A percentile compares a stretch with the other conserved stretches of the same genome.
phyloP scores from a whole-genome alignment of 2,797 vertebrate genomes.

The Sciurus vulgaris region DNA sequence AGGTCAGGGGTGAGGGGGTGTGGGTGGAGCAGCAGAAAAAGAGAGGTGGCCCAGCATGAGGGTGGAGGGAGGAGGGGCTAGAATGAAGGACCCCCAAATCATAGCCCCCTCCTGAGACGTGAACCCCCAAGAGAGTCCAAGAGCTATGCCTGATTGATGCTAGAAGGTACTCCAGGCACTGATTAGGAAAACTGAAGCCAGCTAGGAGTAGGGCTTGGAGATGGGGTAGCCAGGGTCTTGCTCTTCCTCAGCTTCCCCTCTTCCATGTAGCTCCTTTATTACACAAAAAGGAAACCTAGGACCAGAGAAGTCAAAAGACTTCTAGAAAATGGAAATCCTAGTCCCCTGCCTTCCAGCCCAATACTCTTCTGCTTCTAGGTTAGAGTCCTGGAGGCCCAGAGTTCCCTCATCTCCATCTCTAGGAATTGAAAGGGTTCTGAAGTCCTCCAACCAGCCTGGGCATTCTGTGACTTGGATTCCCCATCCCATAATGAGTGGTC shows the following conservation, averaged over 20 bases:
- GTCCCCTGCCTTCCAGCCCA: background rate
- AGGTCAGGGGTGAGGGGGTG: constrained; percentile 77
- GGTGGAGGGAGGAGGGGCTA: background rate
- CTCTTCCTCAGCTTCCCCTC: background rate
- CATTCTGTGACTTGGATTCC: background rate
- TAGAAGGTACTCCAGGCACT: background rate
- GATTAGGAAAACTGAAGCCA: background rate
- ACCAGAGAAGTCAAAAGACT: constrained; percentile 35
- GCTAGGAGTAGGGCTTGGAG: background rate
- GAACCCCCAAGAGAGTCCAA: background rate
- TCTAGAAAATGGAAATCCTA: constrained; percentile 6
- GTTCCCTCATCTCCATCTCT: background rate
- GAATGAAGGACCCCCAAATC: constrained; percentile 18
- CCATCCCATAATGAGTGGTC: background rate
- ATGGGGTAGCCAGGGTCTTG: background rate
- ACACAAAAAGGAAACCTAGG: constrained; percentile 16
- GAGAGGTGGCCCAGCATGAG: background rate
- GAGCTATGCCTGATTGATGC: background rate
- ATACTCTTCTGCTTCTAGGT: background rate
- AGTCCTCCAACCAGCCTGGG: background rate
- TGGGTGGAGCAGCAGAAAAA: constrained; percentile 24
- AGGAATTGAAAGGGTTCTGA: background rate
- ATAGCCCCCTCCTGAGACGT: background rate
- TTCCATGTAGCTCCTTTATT: background rate
- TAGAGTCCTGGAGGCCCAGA: background rate